phyloP scores from a whole-genome alignment of 2,888 invertebrate species.

The Heteropelma amictum region DNA sequence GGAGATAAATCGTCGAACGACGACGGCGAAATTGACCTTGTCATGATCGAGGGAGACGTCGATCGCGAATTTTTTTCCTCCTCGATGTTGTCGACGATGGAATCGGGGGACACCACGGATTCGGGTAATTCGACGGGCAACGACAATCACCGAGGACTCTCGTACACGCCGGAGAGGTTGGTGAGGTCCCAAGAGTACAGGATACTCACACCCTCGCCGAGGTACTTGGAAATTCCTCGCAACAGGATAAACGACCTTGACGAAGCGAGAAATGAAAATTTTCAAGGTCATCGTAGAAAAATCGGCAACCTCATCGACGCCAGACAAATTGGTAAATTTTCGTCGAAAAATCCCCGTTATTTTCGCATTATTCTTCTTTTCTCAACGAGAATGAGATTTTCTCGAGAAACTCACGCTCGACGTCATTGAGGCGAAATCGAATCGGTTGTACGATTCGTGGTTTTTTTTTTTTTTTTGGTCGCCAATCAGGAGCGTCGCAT shows the following conservation, averaged over 20 bases:
- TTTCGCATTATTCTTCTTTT: neutral
- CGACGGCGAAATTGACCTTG: conserved; percentile 57
- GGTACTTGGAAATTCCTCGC: conserved; percentile 54
- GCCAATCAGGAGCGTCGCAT: conserved; percentile 56
- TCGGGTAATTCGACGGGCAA: conserved; percentile 30
- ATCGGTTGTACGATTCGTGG: neutral
- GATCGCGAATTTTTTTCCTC: conserved; percentile 33
- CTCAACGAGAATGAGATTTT: too few relatives aligned
- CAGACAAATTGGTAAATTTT: conserved; percentile 47
- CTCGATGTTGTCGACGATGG: conserved; percentile 2
- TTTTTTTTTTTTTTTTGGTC: conserved; percentile 33
- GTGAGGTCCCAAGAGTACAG: conserved; percentile 70
- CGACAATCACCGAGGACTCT: conserved; percentile 53
- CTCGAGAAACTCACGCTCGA: too few relatives aligned
- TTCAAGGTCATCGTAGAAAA: conserved; percentile 51
- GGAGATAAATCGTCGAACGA: conserved; percentile 33
- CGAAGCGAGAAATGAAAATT: conserved; percentile 32
- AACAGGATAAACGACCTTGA: conserved; percentile 54
- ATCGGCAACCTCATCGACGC: conserved; percentile 57
- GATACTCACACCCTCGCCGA: conserved; percentile 68
- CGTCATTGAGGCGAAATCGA: too few relatives aligned
- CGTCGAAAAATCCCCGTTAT: too few relatives aligned
- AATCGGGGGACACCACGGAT: neutral
- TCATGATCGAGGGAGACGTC: conserved; percentile 63
- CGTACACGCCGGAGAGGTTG: conserved; percentile 73